Evolutionary conservation across 2,888 invertebrate species (phyloP).

Genomic region (Phasia obesa): DNA sequence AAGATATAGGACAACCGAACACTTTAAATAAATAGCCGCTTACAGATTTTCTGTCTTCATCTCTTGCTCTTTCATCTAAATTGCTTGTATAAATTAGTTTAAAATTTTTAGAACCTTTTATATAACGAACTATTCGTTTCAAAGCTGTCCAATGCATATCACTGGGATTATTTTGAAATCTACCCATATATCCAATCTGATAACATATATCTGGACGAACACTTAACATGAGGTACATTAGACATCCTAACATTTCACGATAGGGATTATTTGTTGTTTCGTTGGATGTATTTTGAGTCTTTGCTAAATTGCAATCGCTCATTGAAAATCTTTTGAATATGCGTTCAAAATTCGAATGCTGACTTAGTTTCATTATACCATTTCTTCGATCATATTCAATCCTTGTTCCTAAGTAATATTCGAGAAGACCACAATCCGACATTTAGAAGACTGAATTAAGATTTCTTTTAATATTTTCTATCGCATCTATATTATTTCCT

Average conservation of each 20-base stretch:
- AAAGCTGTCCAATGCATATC: no score
- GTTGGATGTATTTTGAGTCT: background rate
- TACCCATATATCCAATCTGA: conserved; percentile 3
- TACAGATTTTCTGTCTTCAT: conserved; percentile 8
- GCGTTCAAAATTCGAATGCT: background rate
- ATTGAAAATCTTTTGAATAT: background rate
- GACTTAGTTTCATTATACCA: background rate
- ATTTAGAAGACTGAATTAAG: no score
- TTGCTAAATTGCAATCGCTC: background rate
- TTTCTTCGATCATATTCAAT: background rate
- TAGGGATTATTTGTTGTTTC: conserved; percentile 8
- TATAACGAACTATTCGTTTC: no score
- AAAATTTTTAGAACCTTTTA: conserved; percentile 4
- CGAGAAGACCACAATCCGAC: no score
- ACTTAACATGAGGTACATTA: conserved; percentile 13
- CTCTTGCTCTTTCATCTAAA: background rate
- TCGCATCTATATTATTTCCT: conserved; percentile 2
- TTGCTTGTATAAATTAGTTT: background rate
- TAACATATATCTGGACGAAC: no score
- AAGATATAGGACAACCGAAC: conserved; percentile 14
- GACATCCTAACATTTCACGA: conserved; percentile 14
- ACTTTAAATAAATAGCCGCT: background rate
- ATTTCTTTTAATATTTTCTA: conserved; percentile 2
- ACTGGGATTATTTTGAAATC: no score
- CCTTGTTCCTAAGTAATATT: background rate